These are phyloP conservation scores for Muraenolepis orangiensis DNA, from an alignment of 2,797 vertebrate genomes.

Conservation along the genomic window DNA sequence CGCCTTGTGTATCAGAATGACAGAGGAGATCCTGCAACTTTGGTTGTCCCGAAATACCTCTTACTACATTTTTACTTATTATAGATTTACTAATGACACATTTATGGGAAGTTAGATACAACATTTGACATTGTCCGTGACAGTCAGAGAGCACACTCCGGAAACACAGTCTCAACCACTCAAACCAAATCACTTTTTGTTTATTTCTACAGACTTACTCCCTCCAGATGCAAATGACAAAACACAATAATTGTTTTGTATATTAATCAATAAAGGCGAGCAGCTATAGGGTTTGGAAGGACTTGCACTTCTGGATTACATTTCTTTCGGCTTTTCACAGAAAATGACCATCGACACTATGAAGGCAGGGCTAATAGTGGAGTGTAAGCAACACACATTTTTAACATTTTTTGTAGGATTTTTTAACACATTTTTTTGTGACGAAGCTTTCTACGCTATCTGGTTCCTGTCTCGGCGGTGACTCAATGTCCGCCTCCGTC, in stretches of 20 bases:
- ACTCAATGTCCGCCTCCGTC: conserved; percentile 69
- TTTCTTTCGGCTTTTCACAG: conserved; percentile 20
- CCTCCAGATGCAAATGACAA: conserved; percentile 39
- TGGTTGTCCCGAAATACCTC: not conserved
- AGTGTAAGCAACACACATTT: not conserved
- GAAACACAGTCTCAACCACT: conserved; percentile 31
- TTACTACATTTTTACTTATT: not conserved
- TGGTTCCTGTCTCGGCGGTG: not conserved
- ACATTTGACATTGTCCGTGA: not conserved
- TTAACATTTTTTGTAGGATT: not conserved
- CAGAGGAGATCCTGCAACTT: not conserved
- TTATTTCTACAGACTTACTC: conserved; percentile 34
- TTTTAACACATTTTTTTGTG: conserved; percentile 18
- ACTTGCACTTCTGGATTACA: too few relatives aligned
- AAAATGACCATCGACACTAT: conserved; percentile 25
- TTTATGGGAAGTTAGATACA: not conserved
- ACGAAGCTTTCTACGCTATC: conserved; percentile 6
- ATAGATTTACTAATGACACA: not conserved
- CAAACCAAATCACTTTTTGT: conserved; percentile 23
- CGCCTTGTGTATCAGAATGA: not conserved
- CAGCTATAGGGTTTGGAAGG: not conserved
- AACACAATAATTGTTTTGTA: conserved; percentile 33
- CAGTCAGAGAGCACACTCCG: not conserved
- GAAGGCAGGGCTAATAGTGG: not conserved
- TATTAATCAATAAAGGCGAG: conserved; percentile 25